Conservation (phyloP, 2,113 vertebrate species). For the Corythoichthys intestinalis region DNA sequence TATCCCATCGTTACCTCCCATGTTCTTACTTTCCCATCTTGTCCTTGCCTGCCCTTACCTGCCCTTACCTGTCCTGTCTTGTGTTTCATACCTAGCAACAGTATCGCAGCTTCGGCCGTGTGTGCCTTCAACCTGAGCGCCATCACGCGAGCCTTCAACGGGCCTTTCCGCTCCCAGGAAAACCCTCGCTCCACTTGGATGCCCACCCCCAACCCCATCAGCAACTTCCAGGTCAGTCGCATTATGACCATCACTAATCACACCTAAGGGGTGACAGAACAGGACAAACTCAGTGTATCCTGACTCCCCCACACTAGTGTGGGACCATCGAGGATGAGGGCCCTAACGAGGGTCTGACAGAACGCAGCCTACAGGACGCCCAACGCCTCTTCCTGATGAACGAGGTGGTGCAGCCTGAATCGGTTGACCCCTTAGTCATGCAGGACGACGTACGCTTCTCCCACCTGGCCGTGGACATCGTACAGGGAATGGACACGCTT, state of each 20-base stretch:
- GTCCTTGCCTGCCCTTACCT: background rate
- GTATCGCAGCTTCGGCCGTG: slow-evolving; percentile 93
- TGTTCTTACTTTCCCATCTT: too few relatives aligned
- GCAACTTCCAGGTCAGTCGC: slow-evolving; percentile 88
- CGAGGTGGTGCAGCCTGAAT: slow-evolving; percentile 92
- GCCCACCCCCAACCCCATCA: slow-evolving; percentile 86
- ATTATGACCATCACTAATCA: background rate
- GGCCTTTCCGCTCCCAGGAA: slow-evolving; percentile 94
- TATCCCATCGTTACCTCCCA: background rate
- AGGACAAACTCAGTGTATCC: background rate
- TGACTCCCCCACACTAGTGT: slow-evolving; percentile 78
- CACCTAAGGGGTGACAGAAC: background rate
- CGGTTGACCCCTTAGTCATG: slow-evolving; percentile 87
- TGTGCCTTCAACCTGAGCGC: slow-evolving; percentile 98
- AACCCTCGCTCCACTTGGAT: slow-evolving; percentile 96
- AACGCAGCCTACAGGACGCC: slow-evolving; percentile 93
- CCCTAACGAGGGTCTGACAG: slow-evolving; percentile 89
- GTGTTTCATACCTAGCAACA: slow-evolving; percentile 79
- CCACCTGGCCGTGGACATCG: slow-evolving; percentile 92
- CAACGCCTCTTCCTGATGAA: slow-evolving; percentile 97
- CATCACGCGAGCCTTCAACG: slow-evolving; percentile 93
- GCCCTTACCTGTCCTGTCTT: background rate
- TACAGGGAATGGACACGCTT: slow-evolving; percentile 92
- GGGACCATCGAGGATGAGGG: slow-evolving; percentile 84
- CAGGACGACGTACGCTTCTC: slow-evolving; percentile 94